Evolutionary conservation across 2,113 vertebrate genomes (phyloP), one percentile per base, ranked within the genome.

Genomic region (Caretta caretta): DNA sequence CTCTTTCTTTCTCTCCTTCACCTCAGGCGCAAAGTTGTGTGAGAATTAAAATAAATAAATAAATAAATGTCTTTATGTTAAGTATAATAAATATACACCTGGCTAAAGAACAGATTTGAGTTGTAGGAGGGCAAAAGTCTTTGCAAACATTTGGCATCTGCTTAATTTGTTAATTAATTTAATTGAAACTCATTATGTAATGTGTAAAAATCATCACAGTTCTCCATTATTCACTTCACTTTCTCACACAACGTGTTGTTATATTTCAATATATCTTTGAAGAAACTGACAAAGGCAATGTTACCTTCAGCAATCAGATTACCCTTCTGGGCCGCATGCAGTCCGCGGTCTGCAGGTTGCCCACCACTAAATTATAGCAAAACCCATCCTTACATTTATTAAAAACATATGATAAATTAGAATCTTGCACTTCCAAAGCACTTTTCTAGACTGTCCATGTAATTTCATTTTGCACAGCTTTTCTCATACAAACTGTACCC

Each of bases 121-220:
- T 90, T 88, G 91, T 17, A 82, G 90, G 87, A 93, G 57, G 57
- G 25, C 25, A 80, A 16, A 80, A 90, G 80, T 94, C 93, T 76
- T 92, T 38, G 54, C 53, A 94, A 83, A 95, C 38, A 83, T 93
- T 89, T 53, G 92, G 53, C 82, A 86, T 65, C 56, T 97, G 65
- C 49, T 69, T n/a, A 35, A 69, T 69, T n/a, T 65, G 62, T 65
- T 65, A 91, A 84, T 87, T 94, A 83, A 92, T 95, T 84, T 96
- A 69, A 89, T 42, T 83, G 56, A 93, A 96, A 82, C 42, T 88
- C 56, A 10, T 12, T 27, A 65, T 92, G 62, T 56, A 31, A 22
- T 94, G 9, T 89, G 90, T 94, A 86, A 93, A 87, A 82, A 93
- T 86, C 94, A 90, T 88, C 78, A 72, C 20, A 80, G 19, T n/a